phyloP scores from a whole-genome alignment of 2,797 vertebrate species.

The Emydoidea blandingii region DNA sequence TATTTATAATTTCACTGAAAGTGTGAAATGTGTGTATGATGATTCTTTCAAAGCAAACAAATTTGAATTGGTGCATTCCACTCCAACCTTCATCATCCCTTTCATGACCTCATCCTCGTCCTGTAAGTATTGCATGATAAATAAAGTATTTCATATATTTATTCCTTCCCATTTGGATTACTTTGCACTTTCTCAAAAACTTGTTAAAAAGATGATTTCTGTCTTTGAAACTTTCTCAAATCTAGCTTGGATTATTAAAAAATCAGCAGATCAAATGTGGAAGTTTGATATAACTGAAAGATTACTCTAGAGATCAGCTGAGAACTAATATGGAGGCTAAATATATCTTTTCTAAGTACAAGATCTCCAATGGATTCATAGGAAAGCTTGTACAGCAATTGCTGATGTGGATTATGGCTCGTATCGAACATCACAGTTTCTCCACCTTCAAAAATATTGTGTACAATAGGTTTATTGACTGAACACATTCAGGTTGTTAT shows the following conservation, averaged over 20 bases:
- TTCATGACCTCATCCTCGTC: neutral
- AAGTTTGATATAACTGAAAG: neutral
- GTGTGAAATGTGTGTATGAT: neutral
- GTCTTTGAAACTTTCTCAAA: constrained; percentile 7
- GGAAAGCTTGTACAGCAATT: neutral
- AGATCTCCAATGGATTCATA: neutral
- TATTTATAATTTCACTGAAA: constrained; percentile 17
- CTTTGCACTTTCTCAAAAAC: constrained; percentile 10
- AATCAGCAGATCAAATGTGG: neutral
- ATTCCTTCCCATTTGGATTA: constrained; percentile 46
- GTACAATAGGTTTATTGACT: neutral
- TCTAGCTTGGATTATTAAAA: constrained; percentile 43
- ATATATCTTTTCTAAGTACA: neutral
- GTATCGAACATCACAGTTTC: neutral
- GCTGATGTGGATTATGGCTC: neutral
- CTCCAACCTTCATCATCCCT: neutral
- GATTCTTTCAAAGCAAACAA: neutral
- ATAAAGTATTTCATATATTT: constrained; percentile 28
- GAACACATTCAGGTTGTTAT: neutral
- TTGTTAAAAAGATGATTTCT: constrained; percentile 24
- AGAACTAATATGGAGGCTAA: neutral
- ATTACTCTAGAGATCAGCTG: neutral
- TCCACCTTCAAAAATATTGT: neutral
- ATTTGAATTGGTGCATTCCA: neutral
- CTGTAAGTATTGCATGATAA: neutral